Percentiles rank a stretch among this genome's conserved stretches.
Evolutionary conservation across 2,113 vertebrate species (phyloP).

Genomic region (Rhynchomys soricoides): DNA sequence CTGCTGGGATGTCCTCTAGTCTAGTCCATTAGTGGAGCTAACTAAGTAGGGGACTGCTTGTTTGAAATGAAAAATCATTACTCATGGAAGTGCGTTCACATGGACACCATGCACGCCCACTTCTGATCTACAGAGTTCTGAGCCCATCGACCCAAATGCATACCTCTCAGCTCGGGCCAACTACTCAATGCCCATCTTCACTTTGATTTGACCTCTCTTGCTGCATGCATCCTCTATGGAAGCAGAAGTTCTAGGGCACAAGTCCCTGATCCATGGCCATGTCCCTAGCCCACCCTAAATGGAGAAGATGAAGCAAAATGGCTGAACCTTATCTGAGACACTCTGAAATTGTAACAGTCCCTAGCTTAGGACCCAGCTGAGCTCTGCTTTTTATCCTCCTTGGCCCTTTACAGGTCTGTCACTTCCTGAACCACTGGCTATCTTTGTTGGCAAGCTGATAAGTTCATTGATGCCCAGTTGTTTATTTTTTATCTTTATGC

Average conservation of each 20-base stretch:
- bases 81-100: background rate
- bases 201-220: too few relatives aligned
- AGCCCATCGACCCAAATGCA: too few relatives aligned
- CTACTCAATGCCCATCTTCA: background rate
- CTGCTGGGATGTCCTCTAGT: background rate
- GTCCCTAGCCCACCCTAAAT: background rate
- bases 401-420: rapidly evolving
- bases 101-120: rapidly evolving
- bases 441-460: background rate
- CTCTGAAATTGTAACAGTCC: background rate
- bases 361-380: background rate
- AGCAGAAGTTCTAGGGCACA: rapidly evolving
- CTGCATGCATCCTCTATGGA: background rate
- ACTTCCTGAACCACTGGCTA: background rate
- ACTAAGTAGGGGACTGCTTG: background rate
- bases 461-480: background rate
- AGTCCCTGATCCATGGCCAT: background rate
- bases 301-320: rapidly evolving
- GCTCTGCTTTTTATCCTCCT: background rate
- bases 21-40: background rate
- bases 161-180: background rate
- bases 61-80: background rate
- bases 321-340: background rate
- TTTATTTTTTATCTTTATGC: background rate
- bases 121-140: too few relatives aligned